Conservation (phyloP, 2,797 vertebrate genomes). For the Artibeus jamaicensis region DNA sequence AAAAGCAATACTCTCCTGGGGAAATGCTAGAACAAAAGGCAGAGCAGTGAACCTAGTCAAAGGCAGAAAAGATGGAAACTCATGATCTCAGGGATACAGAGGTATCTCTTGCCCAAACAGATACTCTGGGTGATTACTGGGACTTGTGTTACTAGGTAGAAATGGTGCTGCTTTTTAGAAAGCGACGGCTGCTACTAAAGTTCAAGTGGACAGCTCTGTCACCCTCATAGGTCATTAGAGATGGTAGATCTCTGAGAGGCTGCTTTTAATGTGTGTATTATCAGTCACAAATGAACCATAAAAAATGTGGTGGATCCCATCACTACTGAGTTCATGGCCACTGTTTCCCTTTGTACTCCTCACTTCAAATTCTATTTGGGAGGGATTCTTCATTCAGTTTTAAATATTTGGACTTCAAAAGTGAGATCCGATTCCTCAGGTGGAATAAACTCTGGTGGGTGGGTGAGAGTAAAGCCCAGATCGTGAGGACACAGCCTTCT, state of each 20-base stretch:
- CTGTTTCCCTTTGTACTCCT: background rate
- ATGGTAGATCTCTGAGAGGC: background rate
- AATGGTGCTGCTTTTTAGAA: background rate
- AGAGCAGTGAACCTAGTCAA: background rate
- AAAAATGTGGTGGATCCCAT: background rate
- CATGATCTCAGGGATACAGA: background rate
- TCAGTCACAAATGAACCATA: background rate
- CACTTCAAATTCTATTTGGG: background rate
- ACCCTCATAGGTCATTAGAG: background rate
- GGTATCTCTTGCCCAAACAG: background rate
- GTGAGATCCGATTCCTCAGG: background rate
- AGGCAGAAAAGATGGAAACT: background rate
- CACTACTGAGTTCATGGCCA: background rate
- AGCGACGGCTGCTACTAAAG: background rate
- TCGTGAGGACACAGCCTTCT: background rate
- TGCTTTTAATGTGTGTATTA: background rate
- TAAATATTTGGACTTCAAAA: background rate
- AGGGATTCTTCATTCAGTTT: background rate
- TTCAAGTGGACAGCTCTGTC: background rate
- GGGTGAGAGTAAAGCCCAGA: background rate
- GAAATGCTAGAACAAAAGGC: background rate
- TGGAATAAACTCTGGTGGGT: background rate
- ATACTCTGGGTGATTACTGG: background rate
- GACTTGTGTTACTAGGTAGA: background rate
- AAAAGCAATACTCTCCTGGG: background rate